Evolutionary conservation across 2,797 vertebrate species (phyloP).

Genomic region (Spheniscus humboldti): DNA sequence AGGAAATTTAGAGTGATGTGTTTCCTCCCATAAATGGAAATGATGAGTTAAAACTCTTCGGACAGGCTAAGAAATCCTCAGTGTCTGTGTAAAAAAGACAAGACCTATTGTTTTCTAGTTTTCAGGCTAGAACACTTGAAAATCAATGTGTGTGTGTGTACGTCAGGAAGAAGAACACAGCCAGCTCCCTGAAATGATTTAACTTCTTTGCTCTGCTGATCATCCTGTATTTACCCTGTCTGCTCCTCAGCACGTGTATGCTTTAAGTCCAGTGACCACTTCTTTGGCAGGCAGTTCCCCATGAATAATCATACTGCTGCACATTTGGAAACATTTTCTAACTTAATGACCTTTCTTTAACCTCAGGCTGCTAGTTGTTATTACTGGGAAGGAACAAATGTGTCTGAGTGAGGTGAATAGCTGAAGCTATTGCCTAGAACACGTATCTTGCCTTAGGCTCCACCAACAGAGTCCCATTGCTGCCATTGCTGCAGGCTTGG

Average conservation of each 20-base stretch:
- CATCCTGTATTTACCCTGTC: neutral
- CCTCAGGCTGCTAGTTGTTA: neutral
- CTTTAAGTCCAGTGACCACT: neutral
- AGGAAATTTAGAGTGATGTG: neutral
- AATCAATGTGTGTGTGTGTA: neutral
- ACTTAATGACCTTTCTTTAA: slow-evolving; percentile 1
- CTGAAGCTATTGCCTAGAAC: neutral
- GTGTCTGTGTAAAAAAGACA: neutral
- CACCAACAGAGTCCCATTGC: neutral
- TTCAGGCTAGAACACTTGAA: neutral
- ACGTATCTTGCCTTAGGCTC: neutral
- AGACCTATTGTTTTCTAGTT: neutral
- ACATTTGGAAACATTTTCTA: neutral
- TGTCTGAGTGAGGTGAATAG: neutral
- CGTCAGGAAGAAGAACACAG: neutral
- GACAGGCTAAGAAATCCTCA: neutral
- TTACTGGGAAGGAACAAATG: neutral
- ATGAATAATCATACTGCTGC: neutral
- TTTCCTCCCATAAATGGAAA: neutral
- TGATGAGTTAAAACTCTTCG: neutral
- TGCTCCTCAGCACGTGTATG: neutral
- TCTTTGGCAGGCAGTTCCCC: neutral
- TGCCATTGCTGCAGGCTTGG: neutral
- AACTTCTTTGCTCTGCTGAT: neutral
- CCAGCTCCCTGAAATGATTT: neutral